These are phyloP conservation scores for Dasypogon diadema DNA, from an alignment of 2,888 invertebrate genomes.

Conservation along the genomic window DNA sequence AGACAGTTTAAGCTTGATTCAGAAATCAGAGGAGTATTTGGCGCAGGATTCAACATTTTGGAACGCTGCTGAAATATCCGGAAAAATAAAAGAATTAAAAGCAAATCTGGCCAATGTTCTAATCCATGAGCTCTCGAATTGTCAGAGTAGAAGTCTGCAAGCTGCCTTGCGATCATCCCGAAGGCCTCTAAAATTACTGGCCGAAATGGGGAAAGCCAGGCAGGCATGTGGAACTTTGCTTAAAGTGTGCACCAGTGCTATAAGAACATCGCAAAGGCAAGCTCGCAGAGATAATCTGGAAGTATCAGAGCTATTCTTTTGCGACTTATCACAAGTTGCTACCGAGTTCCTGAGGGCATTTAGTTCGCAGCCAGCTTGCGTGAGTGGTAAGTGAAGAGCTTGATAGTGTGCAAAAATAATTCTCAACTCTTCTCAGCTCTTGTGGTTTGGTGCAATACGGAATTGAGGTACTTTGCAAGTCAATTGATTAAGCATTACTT, in stretches of 20 bases:
- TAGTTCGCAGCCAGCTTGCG: slow-evolving; percentile 79
- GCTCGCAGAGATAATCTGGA: slow-evolving; percentile 67
- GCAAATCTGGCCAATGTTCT: slow-evolving; percentile 86
- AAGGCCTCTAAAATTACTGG: slow-evolving; percentile 84
- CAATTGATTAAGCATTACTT: slow-evolving; percentile 90
- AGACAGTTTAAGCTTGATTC: slow-evolving; percentile 86
- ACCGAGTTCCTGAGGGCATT: slow-evolving; percentile 85
- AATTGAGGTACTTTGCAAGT: slow-evolving; percentile 82
- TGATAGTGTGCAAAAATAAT: neutral
- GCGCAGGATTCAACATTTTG: slow-evolving; percentile 62
- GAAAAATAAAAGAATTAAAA: slow-evolving; percentile 78
- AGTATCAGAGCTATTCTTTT: slow-evolving; percentile 76
- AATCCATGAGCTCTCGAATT: slow-evolving; percentile 88
- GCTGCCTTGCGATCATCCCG: slow-evolving; percentile 89
- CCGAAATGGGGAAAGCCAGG: slow-evolving; percentile 67
- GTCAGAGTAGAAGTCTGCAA: slow-evolving; percentile 90
- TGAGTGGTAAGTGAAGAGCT: slow-evolving; percentile 72
- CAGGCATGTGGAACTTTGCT: slow-evolving; percentile 68
- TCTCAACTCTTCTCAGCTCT: slow-evolving; percentile 76
- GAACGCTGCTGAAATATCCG: slow-evolving; percentile 62
- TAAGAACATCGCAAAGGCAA: slow-evolving; percentile 66
- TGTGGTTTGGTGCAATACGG: slow-evolving; percentile 91
- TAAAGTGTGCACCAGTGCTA: slow-evolving; percentile 66
- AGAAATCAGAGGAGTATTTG: slow-evolving; percentile 74
- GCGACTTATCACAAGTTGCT: slow-evolving; percentile 77